Conservation (phyloP, 2,113 vertebrate genomes). For the Dendropsophus ebraccatus region DNA sequence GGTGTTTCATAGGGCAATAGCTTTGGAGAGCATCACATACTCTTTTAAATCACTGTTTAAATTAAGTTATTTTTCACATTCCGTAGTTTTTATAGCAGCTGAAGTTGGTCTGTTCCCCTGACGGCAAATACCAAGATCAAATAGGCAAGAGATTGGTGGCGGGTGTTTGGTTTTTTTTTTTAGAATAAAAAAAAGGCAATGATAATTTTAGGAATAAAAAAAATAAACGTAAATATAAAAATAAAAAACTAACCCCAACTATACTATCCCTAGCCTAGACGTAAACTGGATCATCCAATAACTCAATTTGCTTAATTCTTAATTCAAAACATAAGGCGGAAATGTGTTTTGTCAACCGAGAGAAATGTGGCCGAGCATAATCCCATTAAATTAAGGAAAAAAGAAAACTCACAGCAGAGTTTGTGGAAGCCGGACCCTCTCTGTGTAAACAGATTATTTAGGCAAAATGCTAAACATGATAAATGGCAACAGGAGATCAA, state of each 20-base stretch:
- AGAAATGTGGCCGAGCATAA: slow-evolving; percentile 60
- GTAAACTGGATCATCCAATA: slow-evolving; percentile 18
- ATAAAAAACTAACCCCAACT: background rate
- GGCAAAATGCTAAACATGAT: slow-evolving; percentile 66
- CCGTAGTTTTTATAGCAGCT: no score
- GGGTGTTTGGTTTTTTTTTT: no score
- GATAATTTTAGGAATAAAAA: no score
- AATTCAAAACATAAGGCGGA: slow-evolving; percentile 59
- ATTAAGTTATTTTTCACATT: no score
- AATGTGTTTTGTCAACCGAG: slow-evolving; percentile 64
- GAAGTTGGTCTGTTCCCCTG: no score
- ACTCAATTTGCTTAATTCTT: slow-evolving; percentile 6
- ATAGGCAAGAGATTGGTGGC: no score
- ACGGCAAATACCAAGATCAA: no score
- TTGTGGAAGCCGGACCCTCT: slow-evolving; percentile 56
- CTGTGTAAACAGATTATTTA: slow-evolving; percentile 65
- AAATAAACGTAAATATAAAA: no score
- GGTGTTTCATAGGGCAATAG: no score
- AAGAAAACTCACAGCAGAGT: slow-evolving; percentile 59
- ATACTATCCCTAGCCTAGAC: background rate
- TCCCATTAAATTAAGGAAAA: slow-evolving; percentile 48
- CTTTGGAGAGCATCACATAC: no score
- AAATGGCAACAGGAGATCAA: slow-evolving; percentile 71
- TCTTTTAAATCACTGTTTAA: no score
- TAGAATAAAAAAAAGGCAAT: no score